phyloP scores from a whole-genome alignment of 1,140 invertebrate genomes.

The Pseudomyrmex sp. region DNA sequence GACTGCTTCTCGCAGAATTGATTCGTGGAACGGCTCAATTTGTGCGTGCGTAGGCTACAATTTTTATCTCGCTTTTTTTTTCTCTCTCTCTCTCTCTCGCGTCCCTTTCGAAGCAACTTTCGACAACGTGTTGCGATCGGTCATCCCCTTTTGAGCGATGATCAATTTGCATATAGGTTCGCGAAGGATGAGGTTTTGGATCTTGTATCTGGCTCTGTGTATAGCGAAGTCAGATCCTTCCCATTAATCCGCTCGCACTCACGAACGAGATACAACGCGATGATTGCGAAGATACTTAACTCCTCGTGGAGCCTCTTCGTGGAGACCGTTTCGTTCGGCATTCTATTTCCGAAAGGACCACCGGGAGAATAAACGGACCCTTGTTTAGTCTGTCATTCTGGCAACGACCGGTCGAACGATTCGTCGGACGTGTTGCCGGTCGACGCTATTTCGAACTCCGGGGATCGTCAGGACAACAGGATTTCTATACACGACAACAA shows the following conservation, averaged over 20 bases:
- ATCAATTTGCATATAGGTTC: slow-evolving; percentile 32
- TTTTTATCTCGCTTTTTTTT: not conserved
- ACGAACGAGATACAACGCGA: not conserved
- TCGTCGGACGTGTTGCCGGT: not conserved
- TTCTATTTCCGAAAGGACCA: slow-evolving; percentile 45
- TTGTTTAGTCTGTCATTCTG: slow-evolving; percentile 60
- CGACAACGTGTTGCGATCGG: not conserved
- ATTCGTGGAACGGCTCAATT: slow-evolving; percentile 50
- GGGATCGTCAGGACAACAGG: not conserved
- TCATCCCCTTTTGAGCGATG: not conserved
- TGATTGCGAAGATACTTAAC: too few relatives aligned
- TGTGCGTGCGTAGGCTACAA: not conserved
- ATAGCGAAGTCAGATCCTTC: not conserved
- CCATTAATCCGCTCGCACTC: slow-evolving; percentile 12
- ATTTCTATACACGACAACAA: slow-evolving; percentile 58
- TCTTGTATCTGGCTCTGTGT: too few relatives aligned
- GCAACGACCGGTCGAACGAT: slow-evolving; percentile 31
- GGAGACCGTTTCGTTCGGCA: slow-evolving; percentile 1
- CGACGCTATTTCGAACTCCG: too few relatives aligned
- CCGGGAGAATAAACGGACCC: not conserved
- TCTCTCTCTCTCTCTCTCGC: not conserved
- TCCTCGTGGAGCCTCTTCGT: not conserved
- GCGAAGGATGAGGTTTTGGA: slow-evolving; percentile 19
- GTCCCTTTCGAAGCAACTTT: too few relatives aligned
- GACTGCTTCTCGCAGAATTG: slow-evolving; percentile 21